phyloP scores from a whole-genome alignment of 2,888 invertebrate genomes.

The Hypselothyrea guttata region DNA sequence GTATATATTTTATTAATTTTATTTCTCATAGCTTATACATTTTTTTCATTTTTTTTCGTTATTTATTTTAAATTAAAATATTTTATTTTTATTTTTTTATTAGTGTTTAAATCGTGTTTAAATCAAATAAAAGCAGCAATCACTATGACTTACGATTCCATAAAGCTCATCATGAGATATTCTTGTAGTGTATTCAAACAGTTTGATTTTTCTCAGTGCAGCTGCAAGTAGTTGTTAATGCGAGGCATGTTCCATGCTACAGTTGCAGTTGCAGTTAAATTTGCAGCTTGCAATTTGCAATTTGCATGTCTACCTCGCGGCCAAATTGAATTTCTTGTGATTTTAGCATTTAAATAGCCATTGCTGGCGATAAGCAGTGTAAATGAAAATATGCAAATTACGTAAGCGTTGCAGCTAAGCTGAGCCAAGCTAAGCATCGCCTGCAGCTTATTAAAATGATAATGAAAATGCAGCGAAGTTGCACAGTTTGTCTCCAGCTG shows the following conservation, averaged over 20 bases:
- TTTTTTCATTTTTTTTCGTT: too few species aligned
- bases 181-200: too few species aligned
- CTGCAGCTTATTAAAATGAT: slow-evolving; percentile 67
- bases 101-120: too few species aligned
- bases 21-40: too few species aligned
- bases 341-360: slow-evolving; percentile 70
- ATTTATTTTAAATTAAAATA: too few species aligned
- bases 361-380: slow-evolving; percentile 64
- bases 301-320: slow-evolving; percentile 51
- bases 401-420: slow-evolving; percentile 14
- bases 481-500: not conserved
- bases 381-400: slow-evolving; percentile 73
- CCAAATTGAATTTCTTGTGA: slow-evolving; percentile 58
- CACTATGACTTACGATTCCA: too few species aligned
- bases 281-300: slow-evolving; percentile 22
- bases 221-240: not conserved
- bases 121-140: too few species aligned
- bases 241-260: slow-evolving; percentile 24
- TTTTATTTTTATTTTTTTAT: too few species aligned
- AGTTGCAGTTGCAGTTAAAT: slow-evolving; percentile 33
- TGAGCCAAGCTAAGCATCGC: slow-evolving; percentile 31
- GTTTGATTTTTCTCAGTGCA: not conserved
- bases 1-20: too few species aligned
- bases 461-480: slow-evolving; percentile 45
- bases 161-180: too few species aligned